phyloP scores from a whole-genome alignment of 2,113 vertebrate genomes.

The Morone saxatilis region DNA sequence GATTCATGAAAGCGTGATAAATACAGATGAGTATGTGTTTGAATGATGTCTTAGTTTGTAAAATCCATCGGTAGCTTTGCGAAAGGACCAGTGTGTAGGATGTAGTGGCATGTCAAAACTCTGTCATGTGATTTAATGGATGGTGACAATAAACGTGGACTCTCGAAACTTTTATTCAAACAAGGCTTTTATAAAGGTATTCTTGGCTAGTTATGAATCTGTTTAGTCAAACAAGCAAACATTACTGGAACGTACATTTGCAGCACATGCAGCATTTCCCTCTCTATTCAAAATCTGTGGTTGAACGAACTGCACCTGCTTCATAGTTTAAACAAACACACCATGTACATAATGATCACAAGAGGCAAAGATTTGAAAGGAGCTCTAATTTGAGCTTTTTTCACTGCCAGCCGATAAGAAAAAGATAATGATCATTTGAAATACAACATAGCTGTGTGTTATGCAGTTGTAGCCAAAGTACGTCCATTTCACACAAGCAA shows the following conservation, averaged over 20 bases:
- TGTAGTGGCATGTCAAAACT: too few species aligned
- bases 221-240: neutral
- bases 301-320: constrained; percentile 22
- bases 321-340: constrained; percentile 31
- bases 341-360: constrained; percentile 3
- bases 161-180: neutral
- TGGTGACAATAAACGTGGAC: neutral
- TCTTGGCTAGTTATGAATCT: neutral
- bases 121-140: constrained; percentile 14
- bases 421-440: neutral
- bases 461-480: neutral
- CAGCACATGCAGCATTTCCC: neutral
- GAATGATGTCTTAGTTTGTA: neutral
- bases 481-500: constrained; percentile 3
- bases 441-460: neutral
- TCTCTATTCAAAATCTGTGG: constrained; percentile 42
- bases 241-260: neutral
- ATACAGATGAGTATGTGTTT: neutral
- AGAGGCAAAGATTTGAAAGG: neutral
- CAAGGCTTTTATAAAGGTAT: neutral
- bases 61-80: neutral
- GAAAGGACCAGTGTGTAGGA: too few species aligned
- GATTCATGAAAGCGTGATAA: neutral
- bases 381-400: neutral
- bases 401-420: neutral